Evolutionary conservation across 2,797 vertebrate species (phyloP).

Genomic region (Sebastes minor): DNA sequence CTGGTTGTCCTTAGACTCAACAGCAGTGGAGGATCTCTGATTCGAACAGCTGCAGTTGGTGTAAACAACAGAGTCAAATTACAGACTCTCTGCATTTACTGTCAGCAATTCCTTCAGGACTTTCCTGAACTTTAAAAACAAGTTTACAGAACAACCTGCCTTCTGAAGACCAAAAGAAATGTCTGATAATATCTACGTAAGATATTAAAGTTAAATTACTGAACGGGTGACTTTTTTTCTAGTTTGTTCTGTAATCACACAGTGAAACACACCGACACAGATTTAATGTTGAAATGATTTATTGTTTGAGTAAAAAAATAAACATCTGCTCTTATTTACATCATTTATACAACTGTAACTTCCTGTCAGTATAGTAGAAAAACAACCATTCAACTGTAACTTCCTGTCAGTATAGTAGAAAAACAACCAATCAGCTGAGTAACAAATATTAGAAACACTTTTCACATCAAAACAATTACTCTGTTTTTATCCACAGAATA

Average conservation of each 20-base stretch:
- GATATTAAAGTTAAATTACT: too few species aligned
- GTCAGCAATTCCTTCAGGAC: neutral
- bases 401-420: neutral
- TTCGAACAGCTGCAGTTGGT: neutral
- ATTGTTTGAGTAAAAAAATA: slow-evolving; percentile 38
- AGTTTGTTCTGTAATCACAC: too few species aligned
- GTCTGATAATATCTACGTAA: too few species aligned
- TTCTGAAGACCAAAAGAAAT: too few species aligned
- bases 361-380: neutral
- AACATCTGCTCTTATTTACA: slow-evolving; percentile 41
- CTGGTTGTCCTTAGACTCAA: too few species aligned
- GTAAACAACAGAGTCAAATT: neutral
- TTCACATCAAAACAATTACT: neutral
- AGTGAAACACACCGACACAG: neutral
- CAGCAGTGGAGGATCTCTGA: too few species aligned
- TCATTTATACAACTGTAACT: slow-evolving; percentile 10
- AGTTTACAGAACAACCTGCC: too few species aligned
- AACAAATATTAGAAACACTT: neutral
- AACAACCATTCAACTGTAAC: neutral
- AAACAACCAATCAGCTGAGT: neutral
- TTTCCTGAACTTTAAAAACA: too few species aligned
- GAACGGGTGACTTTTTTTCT: too few species aligned
- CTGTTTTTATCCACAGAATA: neutral
- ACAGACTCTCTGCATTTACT: neutral
- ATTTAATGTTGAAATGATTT: neutral